Conservation (phyloP, 2,888 invertebrate species). For the Agonopterix heracliana region DNA sequence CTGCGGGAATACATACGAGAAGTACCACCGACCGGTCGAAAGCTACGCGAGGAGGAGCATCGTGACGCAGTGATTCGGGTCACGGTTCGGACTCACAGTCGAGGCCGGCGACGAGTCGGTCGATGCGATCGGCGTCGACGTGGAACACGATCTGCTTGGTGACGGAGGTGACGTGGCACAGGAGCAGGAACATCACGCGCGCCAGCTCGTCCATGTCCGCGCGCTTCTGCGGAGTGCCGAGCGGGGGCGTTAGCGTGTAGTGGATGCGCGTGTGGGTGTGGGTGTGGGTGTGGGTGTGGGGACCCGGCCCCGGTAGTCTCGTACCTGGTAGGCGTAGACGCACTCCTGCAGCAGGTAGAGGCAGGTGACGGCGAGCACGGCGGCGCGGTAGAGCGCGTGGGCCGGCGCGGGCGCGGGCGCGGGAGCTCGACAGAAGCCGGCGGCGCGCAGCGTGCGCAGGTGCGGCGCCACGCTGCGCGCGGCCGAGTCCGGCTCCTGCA, state of each 20-base stretch:
- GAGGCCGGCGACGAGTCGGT: conserved; percentile 24
- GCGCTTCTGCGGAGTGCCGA: conserved; percentile 29
- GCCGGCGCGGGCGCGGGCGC: conserved; percentile 25
- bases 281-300: neutral
- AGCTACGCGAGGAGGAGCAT: neutral
- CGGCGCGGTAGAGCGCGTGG: conserved; percentile 23
- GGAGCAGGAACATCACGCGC: conserved; percentile 60
- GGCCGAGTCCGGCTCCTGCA: conserved; percentile 9
- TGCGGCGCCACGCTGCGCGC: conserved; percentile 17
- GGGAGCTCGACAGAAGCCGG: conserved; percentile 12
- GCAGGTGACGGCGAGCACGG: conserved; percentile 23
- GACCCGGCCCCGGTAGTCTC: too few relatives aligned
- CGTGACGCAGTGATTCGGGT: neutral
- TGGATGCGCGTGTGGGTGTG: neutral
- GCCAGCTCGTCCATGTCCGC: conserved; percentile 42
- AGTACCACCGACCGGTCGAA: neutral
- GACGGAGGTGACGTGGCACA: conserved; percentile 61
- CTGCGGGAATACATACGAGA: neutral
- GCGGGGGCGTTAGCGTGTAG: too few relatives aligned
- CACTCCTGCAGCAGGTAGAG: conserved; percentile 32
- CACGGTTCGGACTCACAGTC: conserved; percentile 22
- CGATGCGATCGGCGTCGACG: conserved; percentile 27
- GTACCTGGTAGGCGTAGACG: conserved; percentile 1
- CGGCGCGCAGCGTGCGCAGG: conserved; percentile 4
- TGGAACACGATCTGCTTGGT: conserved; percentile 55